These are phyloP conservation scores for Teleogryllus oceanicus DNA, from an alignment of 2,888 invertebrate genomes.

Conservation along the genomic window DNA sequence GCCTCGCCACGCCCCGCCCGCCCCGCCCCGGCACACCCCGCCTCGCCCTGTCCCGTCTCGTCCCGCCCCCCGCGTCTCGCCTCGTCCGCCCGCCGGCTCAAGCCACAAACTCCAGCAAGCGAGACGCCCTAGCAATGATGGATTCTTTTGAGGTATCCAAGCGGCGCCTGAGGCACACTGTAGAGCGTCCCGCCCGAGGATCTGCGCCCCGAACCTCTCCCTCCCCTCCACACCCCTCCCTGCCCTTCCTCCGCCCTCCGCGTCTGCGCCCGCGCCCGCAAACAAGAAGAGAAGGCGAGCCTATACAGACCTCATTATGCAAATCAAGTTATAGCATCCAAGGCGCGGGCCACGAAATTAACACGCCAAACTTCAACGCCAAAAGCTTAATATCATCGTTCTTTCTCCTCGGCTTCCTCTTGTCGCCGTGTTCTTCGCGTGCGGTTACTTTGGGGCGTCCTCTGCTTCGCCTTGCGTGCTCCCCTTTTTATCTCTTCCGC, in stretches of 20 bases:
- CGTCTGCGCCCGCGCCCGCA: not conserved
- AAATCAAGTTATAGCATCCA: conserved; percentile 28
- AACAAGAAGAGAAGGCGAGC: not conserved
- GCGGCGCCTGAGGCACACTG: not conserved
- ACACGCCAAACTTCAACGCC: conserved; percentile 26
- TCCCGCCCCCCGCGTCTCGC: no score
- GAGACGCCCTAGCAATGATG: not conserved
- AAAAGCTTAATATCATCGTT: conserved; percentile 26
- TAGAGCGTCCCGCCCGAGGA: not conserved
- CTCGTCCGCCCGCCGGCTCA: no score
- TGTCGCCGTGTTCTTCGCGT: not conserved
- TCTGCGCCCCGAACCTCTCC: not conserved
- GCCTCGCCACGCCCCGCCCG: no score
- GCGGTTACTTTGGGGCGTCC: no score
- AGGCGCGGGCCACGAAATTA: conserved; percentile 21
- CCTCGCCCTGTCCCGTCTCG: no score
- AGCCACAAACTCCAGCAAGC: no score
- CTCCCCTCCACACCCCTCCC: not conserved
- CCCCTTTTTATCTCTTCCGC: no score
- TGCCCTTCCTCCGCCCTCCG: not conserved
- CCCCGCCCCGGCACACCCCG: no score
- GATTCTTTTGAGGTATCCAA: conserved; percentile 5
- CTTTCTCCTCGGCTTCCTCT: not conserved
- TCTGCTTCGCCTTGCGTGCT: no score
- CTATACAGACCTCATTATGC: conserved; percentile 30